Evolutionary conservation across 2,113 vertebrate species (phyloP), one percentile per base, ranked within the genome.

Genomic region (Heterotilapia buettikoferi): DNA sequence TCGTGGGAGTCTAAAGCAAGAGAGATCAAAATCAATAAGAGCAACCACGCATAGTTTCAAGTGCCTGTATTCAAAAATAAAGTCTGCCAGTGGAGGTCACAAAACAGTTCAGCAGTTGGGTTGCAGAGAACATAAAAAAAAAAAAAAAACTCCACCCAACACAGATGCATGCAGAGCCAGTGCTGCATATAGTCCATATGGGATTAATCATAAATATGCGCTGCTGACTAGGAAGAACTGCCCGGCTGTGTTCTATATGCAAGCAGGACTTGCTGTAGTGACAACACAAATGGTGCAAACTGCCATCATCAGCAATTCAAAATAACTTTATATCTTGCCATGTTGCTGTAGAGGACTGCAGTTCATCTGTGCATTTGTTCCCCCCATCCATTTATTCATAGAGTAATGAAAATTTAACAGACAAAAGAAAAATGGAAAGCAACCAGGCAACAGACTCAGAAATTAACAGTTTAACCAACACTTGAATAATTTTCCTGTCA

Each of bases 1-100:
- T 80, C 1, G 83, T 87, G 29, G 93, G 86, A 87, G 86, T 82
- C 96, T 96, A 68, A 19, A 88, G 47, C 80, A 54, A 88, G 57
- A 78, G 40, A 71, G 5, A 73, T 31, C 82, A 21, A 50, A 16
- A 38, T 83, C 10, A 83, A 31, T 24, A 68, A 38, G 10, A 50
- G 71, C 81, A 68, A 73, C 61, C 47, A 88, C 4, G 10, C 56
- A 86, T 13, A 2, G 14, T 73, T 87, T 83, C 18, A 43, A 84
- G 38, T 6, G n/a, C 13, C 33, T 33, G 12, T 10, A 36, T 53
- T 61, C 56, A 85, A 90, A 92, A 90, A 90, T 71, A 71, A 63
- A 83, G 43, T 56, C n/a, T 71, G 33, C 16, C 24, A 88, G 61
- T 24, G 83, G 19, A 82, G 31, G 50, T 86, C 18, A 63, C 11